Evolutionary conservation across 2,888 invertebrate species (phyloP).

Genomic region (Uloborus plumipes): DNA sequence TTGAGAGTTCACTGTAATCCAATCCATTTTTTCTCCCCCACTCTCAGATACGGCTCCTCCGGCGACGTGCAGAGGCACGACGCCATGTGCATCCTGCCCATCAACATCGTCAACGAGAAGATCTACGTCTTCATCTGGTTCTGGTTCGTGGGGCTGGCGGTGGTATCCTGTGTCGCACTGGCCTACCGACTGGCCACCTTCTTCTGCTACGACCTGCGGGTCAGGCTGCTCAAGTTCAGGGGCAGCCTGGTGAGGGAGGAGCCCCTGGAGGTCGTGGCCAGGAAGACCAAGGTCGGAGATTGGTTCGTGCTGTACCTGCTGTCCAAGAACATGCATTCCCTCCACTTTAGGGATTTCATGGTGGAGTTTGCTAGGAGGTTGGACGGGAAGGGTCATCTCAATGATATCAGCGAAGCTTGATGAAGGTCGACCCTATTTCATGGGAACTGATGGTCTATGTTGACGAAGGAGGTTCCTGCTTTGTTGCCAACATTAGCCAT

Average conservation of each 20-base stretch:
- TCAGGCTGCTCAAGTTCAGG: conserved; percentile 84
- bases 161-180: conserved; percentile 83
- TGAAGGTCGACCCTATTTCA: neutral
- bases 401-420: conserved; percentile 34
- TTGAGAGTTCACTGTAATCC: no score
- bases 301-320: conserved; percentile 75
- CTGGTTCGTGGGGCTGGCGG: conserved; percentile 78
- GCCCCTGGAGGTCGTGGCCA: conserved; percentile 83
- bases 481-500: no score
- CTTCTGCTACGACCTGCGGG: conserved; percentile 82
- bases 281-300: conserved; percentile 79
- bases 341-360: conserved; percentile 84
- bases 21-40: no score
- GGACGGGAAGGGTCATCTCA: conserved; percentile 47
- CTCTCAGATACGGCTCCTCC: conserved; percentile 81
- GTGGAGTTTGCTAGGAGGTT: conserved; percentile 79
- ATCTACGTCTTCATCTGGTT: conserved; percentile 78
- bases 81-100: conserved; percentile 86
- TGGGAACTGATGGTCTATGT: no score
- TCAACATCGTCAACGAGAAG: conserved; percentile 94
- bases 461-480: no score
- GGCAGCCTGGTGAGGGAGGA: conserved; percentile 84
- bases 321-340: conserved; percentile 88
- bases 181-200: conserved; percentile 81
- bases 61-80: conserved; percentile 90